These are phyloP conservation scores for Pelobates fuscus DNA, from an alignment of 2,113 vertebrate genomes.

Conservation along the genomic window DNA sequence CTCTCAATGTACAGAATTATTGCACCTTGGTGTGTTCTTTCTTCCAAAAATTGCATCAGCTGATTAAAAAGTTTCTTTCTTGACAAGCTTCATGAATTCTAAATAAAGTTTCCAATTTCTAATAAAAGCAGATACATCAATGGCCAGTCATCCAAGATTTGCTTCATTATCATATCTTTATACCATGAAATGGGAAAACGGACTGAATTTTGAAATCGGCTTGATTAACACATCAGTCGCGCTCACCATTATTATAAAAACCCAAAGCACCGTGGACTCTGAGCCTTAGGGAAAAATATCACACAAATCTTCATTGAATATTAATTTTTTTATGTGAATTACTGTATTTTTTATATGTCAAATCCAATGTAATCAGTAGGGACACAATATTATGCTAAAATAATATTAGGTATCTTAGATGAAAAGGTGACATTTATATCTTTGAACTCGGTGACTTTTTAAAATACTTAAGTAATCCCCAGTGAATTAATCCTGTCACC, in stretches of 20 bases:
- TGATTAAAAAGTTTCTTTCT: no score
- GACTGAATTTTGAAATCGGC: constrained; percentile 21
- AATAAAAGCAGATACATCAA: constrained; percentile 30
- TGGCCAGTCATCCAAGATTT: constrained; percentile 28
- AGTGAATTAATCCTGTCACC: not conserved
- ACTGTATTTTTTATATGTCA: constrained; percentile 22
- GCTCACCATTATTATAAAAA: constrained; percentile 36
- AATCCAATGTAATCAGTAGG: not conserved
- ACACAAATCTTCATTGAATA: constrained; percentile 34
- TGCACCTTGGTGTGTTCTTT: no score
- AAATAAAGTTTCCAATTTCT: constrained; percentile 12
- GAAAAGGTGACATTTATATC: not conserved
- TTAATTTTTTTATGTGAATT: constrained; percentile 23
- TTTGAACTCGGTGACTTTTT: not conserved
- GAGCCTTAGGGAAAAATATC: constrained; percentile 21
- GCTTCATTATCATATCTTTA: constrained; percentile 42
- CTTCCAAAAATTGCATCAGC: no score
- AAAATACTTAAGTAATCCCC: not conserved
- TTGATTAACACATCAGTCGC: constrained; percentile 47
- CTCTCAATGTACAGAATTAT: no score
- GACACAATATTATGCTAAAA: constrained; percentile 7
- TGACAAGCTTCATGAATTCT: not conserved
- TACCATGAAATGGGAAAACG: constrained; percentile 28
- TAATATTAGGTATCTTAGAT: not conserved
- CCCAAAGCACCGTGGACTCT: constrained; percentile 12